Evolutionary conservation across 2,113 vertebrate species (phyloP), one percentile per base, ranked within the genome.

Genomic region (Pelecanoides urinatrix): DNA sequence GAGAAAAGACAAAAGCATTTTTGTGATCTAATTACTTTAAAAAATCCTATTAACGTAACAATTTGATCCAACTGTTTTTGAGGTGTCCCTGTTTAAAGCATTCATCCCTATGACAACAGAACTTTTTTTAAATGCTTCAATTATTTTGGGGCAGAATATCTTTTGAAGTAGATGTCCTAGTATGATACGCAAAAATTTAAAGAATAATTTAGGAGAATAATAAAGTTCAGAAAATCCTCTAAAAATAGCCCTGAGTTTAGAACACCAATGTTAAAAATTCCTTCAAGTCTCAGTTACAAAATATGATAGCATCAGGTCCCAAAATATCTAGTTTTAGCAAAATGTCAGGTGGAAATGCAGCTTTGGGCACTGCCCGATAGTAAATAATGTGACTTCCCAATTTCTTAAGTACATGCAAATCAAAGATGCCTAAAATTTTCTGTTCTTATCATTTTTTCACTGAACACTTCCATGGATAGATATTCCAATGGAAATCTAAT

Each of bases 1-100:
- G 97, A 97, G 91, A 93, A 96, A 90, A 97, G 65, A 97, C 94
- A 98, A 98, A 97, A 90, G 86, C 88, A 96, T 92, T 93, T 94
- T 96, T 93, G 95, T 95, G 94, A 97, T 94, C 94, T 97, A 98
- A 97, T 97, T 97, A 95, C 92, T 96, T 79, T 56, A 65, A 98
- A 93, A 96, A 97, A 95, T 96, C 90, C 86, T 70, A 95, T 98
- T 98, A 98, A 72, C 82, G 95, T 94, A 96, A 93, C 93, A 95
- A 96, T 96, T 93, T 82, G 86, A 89, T 97, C 45, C 74, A 42
- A 30, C 77, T 86, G 55, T 92, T 96, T 84, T 58, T 47, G 76
- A 88, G 75, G 21, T 92, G 78, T 91, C 65, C 58, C 96, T 89
- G 77, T 62, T 98, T 63, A 70, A 58, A 94, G 63, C 55, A 34